Base-by-base conservation (phyloP, 2,797 vertebrate genomes). In the Ceyx erithaca region DNA sequence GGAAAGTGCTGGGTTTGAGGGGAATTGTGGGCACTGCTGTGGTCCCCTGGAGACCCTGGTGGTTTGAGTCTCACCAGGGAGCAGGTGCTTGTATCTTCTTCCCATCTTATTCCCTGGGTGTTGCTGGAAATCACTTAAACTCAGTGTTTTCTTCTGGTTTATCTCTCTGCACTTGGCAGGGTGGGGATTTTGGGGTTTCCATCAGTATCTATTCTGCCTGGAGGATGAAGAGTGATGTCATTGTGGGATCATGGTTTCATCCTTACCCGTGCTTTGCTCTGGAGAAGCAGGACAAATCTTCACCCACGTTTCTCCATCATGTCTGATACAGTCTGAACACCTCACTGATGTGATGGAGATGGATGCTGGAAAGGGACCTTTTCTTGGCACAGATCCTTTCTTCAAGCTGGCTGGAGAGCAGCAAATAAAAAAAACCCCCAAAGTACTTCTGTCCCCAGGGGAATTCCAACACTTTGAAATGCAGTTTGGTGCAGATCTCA, bases 291-390 rank as follows among this genome's bases (percentile, higher is more conserved):
- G 9, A 58, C 14, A 40, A 54, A 68, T 28, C 15, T 30, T 28
- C 9, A 19, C 10, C 28, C 7, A 15, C 0, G 0, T 40, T 71
- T 84, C 82, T 12, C 43, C 16, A 4, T 31, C 17, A 1, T 0
- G 0, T 89, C n/a, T 14, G 9, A 17, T 22, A 20, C 6, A 77
- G 16, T 26, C 61, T 80, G 71, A 40, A 4, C 33, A 35, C 20
- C n/a, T 68, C n/a, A 33, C 8, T 33, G 46, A 18, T 45, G 18
- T 1, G 3, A 59, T 52, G 25, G 72, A 76, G 14, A 11, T 13
- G 22, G 7, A 18, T 3, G 0, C 14, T 12, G 11, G 7, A 9
- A 73, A 28, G 18, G 21, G 57, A 70, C 18, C 22, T 85, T 67
- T 80, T 40, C 61, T 67, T 0, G 0, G 30, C 40, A 45, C 14